Base-by-base conservation (phyloP, 2,797 vertebrate species). In the Halcyon leucocephala region DNA sequence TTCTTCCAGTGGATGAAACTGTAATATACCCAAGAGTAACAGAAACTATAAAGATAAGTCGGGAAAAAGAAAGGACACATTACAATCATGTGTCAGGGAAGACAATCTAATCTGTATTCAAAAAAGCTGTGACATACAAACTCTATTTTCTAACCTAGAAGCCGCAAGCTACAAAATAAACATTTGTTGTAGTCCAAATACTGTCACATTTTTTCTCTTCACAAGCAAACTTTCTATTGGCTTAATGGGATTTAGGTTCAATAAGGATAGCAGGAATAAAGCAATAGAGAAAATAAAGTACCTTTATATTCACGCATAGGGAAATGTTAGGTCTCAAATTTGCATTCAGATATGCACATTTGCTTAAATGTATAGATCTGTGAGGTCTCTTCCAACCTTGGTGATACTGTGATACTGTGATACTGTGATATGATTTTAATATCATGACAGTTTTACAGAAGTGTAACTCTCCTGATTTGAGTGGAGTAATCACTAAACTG, bases 241-340 rank as follows among this genome's bases (percentile, higher is more conserved):
- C 5, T 79, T 79, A 69, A 73, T 11, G 9, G 37, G 10, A 51
- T 76, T 61, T 37, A 66, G 8, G 9, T 76, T 79, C 3, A 3
- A 9, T 33, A 54, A 39, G 13, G 9, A 74, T 13, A 7, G 37
- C 29, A 81, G 37, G 26, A 78, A 69, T 22, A 37, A 87, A 61
- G 19, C 8, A 70, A 80, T 33, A 46, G 9, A 74, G 28, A 77
- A n/a, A 77, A 85, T 28, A 0, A 81, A 35, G 24, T 35, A 71
- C 12, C 41, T 74, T 25, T 28, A 44, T 29, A 76, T 35, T 57
- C 25, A 64, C 8, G 31, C 0, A 1, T 1, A 57, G 21, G 39
- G 78, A 76, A 72, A 84, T 0, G 0, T 29, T 58, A 66, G 7
- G 25, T 80, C 39, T 77, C 0, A 0, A 65, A 42, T 82, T 49